Conservation (phyloP, 2,113 vertebrate species). For the Vidua chalybeata region DNA sequence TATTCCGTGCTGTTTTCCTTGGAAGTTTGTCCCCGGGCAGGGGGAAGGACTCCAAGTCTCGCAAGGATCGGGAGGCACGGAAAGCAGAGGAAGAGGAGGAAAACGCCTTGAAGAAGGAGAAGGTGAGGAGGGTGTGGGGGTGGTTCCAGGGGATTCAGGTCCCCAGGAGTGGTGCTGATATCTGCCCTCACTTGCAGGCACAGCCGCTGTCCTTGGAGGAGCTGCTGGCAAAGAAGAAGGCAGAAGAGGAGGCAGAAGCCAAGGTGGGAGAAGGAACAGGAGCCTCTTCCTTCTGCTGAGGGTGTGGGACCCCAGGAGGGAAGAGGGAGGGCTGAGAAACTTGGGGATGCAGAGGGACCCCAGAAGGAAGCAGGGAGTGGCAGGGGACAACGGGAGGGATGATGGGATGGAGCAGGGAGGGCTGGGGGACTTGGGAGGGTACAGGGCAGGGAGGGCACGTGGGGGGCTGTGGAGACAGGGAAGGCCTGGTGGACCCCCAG, state of each 20-base stretch:
- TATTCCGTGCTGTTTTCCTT: neutral
- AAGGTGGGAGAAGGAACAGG: slow-evolving; percentile 76
- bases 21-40: slow-evolving; percentile 85
- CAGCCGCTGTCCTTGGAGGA: slow-evolving; percentile 90
- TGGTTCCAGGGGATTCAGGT: neutral
- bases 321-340: neutral
- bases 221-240: slow-evolving; percentile 95
- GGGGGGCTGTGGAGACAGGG: neutral
- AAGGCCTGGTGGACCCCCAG: neutral
- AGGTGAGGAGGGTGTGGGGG: slow-evolving; percentile 64
- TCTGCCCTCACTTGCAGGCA: neutral
- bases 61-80: slow-evolving; percentile 86
- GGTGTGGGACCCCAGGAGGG: neutral
- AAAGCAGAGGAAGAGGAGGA: slow-evolving; percentile 88
- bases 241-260: slow-evolving; percentile 93
- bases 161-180: neutral
- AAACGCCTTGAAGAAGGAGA: slow-evolving; percentile 85
- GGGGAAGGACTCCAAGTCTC: slow-evolving; percentile 85
- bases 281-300: rapidly evolving
- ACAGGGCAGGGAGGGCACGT: no score
- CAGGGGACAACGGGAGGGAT: rapidly evolving
- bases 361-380: neutral
- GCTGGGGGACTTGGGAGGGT: neutral
- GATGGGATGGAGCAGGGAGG: neutral
- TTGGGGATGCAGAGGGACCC: neutral